These are phyloP conservation scores for Sycophila texana DNA, from an alignment of 2,888 invertebrate species.

Conservation along the genomic window DNA sequence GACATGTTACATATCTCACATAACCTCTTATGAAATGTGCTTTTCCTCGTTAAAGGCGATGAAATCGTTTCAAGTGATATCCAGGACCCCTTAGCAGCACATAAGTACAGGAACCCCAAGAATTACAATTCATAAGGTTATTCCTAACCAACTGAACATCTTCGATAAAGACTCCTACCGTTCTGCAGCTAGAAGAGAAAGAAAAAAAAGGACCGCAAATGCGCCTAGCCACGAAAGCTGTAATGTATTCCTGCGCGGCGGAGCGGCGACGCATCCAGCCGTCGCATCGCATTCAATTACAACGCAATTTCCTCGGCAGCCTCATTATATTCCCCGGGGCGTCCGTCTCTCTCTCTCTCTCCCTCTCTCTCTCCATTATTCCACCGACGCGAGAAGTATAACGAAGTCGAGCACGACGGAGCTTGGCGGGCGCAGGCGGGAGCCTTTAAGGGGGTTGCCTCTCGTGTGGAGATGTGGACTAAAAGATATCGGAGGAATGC, in stretches of 20 bases:
- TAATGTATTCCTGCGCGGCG: background rate
- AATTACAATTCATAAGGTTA: too few species aligned
- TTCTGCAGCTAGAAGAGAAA: too few species aligned
- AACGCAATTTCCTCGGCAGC: constrained; percentile 12
- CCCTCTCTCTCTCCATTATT: background rate
- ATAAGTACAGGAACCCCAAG: too few species aligned
- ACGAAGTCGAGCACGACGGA: constrained; percentile 8
- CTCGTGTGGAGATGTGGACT: constrained; percentile 38
- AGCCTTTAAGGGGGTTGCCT: constrained; percentile 26
- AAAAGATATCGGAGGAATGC: constrained; percentile 51
- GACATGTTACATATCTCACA: too few species aligned
- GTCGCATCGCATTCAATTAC: constrained; percentile 9
- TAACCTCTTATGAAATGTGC: too few species aligned
- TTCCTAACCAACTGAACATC: too few species aligned
- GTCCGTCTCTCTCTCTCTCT: background rate
- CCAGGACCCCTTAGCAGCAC: too few species aligned
- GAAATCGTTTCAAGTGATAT: too few species aligned
- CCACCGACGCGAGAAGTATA: background rate
- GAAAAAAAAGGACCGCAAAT: too few species aligned
- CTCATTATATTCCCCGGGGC: background rate
- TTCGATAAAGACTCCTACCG: too few species aligned
- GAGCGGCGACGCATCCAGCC: background rate
- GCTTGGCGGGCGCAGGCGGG: background rate
- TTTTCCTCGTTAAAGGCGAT: too few species aligned
- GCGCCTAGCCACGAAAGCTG: background rate